These are phyloP conservation scores for Cybosia mesomella DNA, from an alignment of 2,888 invertebrate species.

Conservation along the genomic window DNA sequence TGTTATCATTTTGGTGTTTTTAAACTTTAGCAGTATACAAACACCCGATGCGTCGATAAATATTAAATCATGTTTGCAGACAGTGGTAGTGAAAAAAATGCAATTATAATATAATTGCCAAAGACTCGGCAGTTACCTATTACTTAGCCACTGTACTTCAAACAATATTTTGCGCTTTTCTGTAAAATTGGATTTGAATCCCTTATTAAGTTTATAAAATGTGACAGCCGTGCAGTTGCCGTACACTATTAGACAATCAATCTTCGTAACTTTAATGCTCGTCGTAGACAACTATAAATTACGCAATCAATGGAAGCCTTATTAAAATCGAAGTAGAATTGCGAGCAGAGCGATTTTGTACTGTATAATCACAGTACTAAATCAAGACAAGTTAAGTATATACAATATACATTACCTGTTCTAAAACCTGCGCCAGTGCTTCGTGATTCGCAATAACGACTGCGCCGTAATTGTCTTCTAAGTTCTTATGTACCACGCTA, in stretches of 20 bases:
- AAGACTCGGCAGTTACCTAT: no score
- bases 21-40: no score
- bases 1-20: no score
- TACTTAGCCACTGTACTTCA: no score
- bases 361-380: slow-evolving; percentile 20
- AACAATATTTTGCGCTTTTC: neutral
- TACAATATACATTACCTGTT: slow-evolving; percentile 89
- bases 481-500: slow-evolving; percentile 93
- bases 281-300: slow-evolving; percentile 20
- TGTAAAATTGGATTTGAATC: neutral
- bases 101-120: no score
- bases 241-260: neutral
- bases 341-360: slow-evolving; percentile 29
- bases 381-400: slow-evolving; percentile 50
- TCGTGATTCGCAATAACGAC: slow-evolving; percentile 96
- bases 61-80: no score
- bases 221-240: neutral
- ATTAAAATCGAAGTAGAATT: slow-evolving; percentile 27
- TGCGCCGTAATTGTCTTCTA: slow-evolving; percentile 96
- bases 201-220: neutral
- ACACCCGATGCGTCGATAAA: no score
- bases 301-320: slow-evolving; percentile 17
- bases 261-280: neutral
- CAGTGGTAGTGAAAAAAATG: no score
- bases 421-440: slow-evolving; percentile 94